Evolutionary conservation across 2,888 invertebrate genomes (phyloP).

Genomic region (Thelaira solivaga): DNA sequence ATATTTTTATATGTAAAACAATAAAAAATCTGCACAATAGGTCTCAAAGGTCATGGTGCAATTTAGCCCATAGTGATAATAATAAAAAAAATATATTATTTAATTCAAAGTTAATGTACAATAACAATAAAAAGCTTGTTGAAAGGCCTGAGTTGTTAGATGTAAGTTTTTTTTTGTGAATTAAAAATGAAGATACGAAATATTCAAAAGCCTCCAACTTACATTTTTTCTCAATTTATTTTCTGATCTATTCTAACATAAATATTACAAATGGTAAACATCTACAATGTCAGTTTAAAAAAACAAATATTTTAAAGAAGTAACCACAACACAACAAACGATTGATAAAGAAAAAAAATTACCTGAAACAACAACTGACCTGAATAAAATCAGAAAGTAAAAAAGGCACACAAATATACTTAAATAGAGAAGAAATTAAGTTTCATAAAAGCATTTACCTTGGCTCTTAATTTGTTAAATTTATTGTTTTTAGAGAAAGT

Average conservation of each 20-base stretch:
- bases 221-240: neutral
- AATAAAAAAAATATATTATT: too few species aligned
- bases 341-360: neutral
- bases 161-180: too few species aligned
- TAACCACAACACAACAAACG: slow-evolving; percentile 10
- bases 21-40: too few species aligned
- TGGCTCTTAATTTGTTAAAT: slow-evolving; percentile 11
- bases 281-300: slow-evolving; percentile 30
- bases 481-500: slow-evolving; percentile 17
- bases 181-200: too few species aligned
- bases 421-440: slow-evolving; percentile 19
- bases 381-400: slow-evolving; percentile 9
- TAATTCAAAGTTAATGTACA: too few species aligned
- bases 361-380: slow-evolving; percentile 30
- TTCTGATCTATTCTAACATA: neutral
- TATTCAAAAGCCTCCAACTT: slow-evolving; percentile 3
- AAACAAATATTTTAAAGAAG: slow-evolving; percentile 3
- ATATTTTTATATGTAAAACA: too few species aligned
- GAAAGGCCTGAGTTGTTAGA: too few species aligned
- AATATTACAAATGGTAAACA: slow-evolving; percentile 5
- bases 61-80: too few species aligned
- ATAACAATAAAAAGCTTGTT: too few species aligned
- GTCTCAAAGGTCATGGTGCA: too few species aligned
- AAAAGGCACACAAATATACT: neutral
- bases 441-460: slow-evolving; percentile 28